Base-by-base conservation (phyloP, 1,140 invertebrate genomes). In the Drosophila lini region DNA sequence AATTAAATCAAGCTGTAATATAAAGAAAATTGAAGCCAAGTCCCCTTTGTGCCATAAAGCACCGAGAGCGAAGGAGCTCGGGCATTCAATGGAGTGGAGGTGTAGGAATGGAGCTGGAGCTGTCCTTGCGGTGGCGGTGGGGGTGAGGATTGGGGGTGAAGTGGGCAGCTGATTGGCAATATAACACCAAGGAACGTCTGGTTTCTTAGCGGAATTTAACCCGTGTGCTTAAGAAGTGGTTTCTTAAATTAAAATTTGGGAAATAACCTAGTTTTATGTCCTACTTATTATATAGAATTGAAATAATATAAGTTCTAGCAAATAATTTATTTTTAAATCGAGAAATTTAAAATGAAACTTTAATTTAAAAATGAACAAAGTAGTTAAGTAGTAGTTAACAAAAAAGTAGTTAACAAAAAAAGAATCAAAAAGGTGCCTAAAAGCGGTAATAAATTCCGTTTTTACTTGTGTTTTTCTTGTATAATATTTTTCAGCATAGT, bases 1-100 rank as follows among this genome's bases (percentile, higher is more conserved):
- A 89, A 89, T 89, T 89, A 89, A 89, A 89, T 89, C 84, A 89
- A 81, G 84, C 67, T 80, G 63, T 89, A 89, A 89, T 89, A 89
- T 89, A 89, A 89, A 89, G 84, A 89, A 89, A 89, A 89, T 89
- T 89, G 84, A 89, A 88, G 84, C 74, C 85, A 89, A 73, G 58
- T 89, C 84, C 84, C 84, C 52, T 89, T 89, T 84, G 84, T 78
- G 62, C 84, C 74, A 89, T 89, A 89, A 89, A 86, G 62, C 74
- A 89, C 38, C 41, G 50, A 38, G 45, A 13, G 32, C 59, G 28
- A 58, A 63, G 44, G 55, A 58, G 36, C 63, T 61, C 40, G 40
- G 32, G 40, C 32, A 34, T n/a, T 40, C 31, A 28, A 31, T 4
- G 40, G 8, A 22, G 34, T 41, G 58, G 41, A 28, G 32, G 34